A percentile compares a stretch with the other conserved stretches of the same genome.
phyloP scores from a whole-genome alignment of 2,113 vertebrate species.

The Ailurus styani region DNA sequence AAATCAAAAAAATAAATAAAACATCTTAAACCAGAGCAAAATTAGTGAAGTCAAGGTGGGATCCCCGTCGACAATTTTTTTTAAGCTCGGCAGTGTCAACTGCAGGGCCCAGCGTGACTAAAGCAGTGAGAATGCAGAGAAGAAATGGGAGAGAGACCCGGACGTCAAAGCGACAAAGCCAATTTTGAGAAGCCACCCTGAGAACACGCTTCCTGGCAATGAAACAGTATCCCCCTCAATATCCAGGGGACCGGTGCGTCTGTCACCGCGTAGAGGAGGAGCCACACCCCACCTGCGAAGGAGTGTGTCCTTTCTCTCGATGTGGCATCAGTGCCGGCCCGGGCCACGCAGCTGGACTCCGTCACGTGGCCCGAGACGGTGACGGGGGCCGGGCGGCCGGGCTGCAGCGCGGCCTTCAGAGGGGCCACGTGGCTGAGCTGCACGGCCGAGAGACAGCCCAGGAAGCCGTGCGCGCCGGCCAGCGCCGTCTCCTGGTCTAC shows the following conservation, averaged over 20 bases:
- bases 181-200: background rate
- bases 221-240: no score
- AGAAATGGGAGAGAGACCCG: background rate
- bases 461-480: constrained; percentile 88
- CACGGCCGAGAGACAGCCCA: constrained; percentile 92
- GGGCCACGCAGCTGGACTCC: constrained; percentile 86
- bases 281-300: constrained; percentile 86
- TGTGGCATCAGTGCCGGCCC: constrained; percentile 81
- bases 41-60: background rate
- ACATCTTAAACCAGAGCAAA: background rate
- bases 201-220: no score
- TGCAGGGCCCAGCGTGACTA: background rate
- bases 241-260: background rate
- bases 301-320: constrained; percentile 89
- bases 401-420: constrained; percentile 89
- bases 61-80: background rate
- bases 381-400: constrained; percentile 81
- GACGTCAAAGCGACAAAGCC: background rate
- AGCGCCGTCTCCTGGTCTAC: constrained; percentile 86
- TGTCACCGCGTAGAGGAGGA: constrained; percentile 16
- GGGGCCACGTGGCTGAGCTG: constrained; percentile 91
- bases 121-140: background rate
- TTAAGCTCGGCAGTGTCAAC: background rate
- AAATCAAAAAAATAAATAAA: no score
- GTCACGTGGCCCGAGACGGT: constrained; percentile 84